Base-by-base conservation (phyloP, 2,888 invertebrate genomes). In the Bombylius discolor region DNA sequence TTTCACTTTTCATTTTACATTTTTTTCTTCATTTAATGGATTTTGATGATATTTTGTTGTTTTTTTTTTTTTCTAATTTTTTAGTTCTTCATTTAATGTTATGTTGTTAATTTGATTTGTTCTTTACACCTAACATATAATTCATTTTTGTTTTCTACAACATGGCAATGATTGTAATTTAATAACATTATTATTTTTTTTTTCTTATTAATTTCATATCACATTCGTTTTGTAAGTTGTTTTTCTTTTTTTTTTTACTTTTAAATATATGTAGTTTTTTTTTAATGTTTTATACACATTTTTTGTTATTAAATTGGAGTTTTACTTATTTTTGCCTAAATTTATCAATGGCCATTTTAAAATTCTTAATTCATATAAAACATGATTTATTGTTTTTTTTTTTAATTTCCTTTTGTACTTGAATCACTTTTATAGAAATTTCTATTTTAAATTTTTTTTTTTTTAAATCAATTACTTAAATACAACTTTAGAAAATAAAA, bases 141-240 rank as follows among this genome's bases (percentile, higher is more conserved):
- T 36, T 23, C 23, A 23, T 23, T 23, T 8, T 42, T 42, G 11
- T 3, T 11, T 11, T n/a, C 11, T 45, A 45, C 12, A 53, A 55
- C 57, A 59, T 59, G 59, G 59, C 59, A 59, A 59, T 59, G 59
- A 59, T 59, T 59, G 59, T 57, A 55, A 59, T 56, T 55, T 51
- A 44, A 45, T 31, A 23, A 32, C 9, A 11, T 32, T 51, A 11
- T 32, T 51, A 47, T 46, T 51, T 51, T 49, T 49, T n/a, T 34
- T 49, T 34, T 48, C 4, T 36, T n/a, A 8, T 49, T 53, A 44
- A 31, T 45, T 56, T 53, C 13, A 59, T 59, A 57, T 59, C 56
- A 59, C 59, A 59, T 59, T 57, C 53, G 45, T 52, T 52, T 55
- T 56, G 55, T 53, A 23, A 52, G 51, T 51, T 55, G 56, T 52